Base-by-base conservation (phyloP, 2,113 vertebrate genomes). In the Xiphorhynchus elegans region DNA sequence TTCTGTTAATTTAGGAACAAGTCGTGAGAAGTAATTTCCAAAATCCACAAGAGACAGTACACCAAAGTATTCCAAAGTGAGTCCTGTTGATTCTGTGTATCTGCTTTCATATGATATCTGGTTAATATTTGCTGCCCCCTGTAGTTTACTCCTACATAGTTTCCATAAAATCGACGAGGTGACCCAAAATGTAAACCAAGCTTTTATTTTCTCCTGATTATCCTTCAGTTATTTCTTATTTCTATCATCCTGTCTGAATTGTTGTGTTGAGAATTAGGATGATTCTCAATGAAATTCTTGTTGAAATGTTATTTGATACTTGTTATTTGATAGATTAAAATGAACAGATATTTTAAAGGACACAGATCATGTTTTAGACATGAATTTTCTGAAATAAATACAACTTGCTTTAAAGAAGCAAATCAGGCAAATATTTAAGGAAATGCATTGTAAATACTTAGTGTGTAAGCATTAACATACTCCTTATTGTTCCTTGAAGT, bases 121-220 rank as follows among this genome's bases (percentile, higher is more conserved):
- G 90, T 98, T 97, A 96, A 98, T 95, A 97, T 98, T 96, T 98
- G 98, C 98, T 98, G 98, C 98, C 98, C 98, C 96, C 98, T 98
- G 95, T 98, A 98, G 98, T 98, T 97, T 91, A 82, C 31, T 97
- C 52, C 78, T 83, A 47, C 73, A 94, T 73, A 89, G 59, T 33
- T 82, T 89, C 31, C 23, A 33, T 74, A 80, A 91, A 94, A 78
- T 62, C n/a, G 17, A 75, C n/a, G 35, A 90, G 52, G n/a, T 89
- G 67, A 90, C 75, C 84, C 63, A 58, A 92, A 84, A 89, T 82
- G 64, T 28, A 96, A 95, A 87, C 18, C 69, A 69, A 76, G 18
- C 31, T 67, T 50, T n/a, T 78, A 9, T 88, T 91, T 86, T 33
- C 10, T 77, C 16, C 29, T 78, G 9, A 37, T 50, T 67, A 50